Evolutionary conservation across 2,797 vertebrate species (phyloP).

Genomic region (Coilia nasus): DNA sequence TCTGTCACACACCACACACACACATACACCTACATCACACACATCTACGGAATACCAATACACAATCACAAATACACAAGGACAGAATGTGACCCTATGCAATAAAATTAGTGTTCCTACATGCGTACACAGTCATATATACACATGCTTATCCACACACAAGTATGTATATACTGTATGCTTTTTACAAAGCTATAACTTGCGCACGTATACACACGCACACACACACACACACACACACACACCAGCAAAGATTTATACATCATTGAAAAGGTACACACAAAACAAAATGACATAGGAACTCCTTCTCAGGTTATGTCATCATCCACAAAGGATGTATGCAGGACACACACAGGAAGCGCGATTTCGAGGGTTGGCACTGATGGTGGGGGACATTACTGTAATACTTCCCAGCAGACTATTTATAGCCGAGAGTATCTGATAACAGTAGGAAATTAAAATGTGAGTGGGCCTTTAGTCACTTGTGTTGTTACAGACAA

Average conservation of each 20-base stretch:
- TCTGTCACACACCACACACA: neutral
- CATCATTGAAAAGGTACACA: neutral
- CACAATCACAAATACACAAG: too few relatives aligned
- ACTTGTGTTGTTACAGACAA: conserved; percentile 33
- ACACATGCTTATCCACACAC: too few relatives aligned
- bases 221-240: neutral
- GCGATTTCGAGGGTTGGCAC: neutral
- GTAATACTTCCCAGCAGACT: conserved; percentile 14
- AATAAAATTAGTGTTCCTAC: too few relatives aligned
- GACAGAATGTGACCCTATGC: too few relatives aligned
- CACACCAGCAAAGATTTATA: neutral
- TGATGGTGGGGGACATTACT: neutral
- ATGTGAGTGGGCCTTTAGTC: conserved; percentile 11
- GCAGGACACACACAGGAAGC: neutral
- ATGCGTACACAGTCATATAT: too few relatives aligned
- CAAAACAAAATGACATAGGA: neutral
- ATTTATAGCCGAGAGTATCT: conserved; percentile 9
- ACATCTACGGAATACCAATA: neutral
- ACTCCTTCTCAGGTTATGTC: neutral
- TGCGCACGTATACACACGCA: neutral
- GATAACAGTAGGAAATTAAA: conserved; percentile 7
- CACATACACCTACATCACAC: neutral
- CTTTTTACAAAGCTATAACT: too few relatives aligned
- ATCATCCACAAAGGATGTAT: neutral
- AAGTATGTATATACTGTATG: too few relatives aligned